phyloP scores from a whole-genome alignment of 2,113 vertebrate species.

The Bubo scandiacus region DNA sequence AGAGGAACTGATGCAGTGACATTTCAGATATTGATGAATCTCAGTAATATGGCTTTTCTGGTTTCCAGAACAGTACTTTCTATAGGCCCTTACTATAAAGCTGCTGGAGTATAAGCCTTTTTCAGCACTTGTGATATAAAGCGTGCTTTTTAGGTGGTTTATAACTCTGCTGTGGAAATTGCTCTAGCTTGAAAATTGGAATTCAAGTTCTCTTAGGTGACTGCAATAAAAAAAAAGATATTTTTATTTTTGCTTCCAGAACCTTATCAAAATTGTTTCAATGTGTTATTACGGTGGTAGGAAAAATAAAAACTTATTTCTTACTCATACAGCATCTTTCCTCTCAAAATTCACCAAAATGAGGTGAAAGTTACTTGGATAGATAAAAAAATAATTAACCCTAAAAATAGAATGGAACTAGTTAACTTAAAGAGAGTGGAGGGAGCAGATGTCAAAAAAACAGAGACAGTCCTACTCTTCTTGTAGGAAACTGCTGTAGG shows the following conservation, averaged over 20 bases:
- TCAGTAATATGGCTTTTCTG: neutral
- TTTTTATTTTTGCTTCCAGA: neutral
- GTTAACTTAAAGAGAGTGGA: neutral
- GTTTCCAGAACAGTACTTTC: neutral
- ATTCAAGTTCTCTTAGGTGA: neutral
- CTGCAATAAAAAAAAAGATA: neutral
- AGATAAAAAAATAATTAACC: neutral
- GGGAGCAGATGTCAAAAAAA: neutral
- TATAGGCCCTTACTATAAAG: neutral
- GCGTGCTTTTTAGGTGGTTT: neutral
- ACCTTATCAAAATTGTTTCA: neutral
- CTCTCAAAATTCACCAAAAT: neutral
- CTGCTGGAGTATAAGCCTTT: neutral
- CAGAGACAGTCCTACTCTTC: neutral
- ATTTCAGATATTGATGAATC: neutral
- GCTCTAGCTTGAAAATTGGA: neutral
- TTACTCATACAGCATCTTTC: neutral
- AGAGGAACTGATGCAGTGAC: neutral
- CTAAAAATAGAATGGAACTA: neutral
- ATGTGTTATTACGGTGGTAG: neutral
- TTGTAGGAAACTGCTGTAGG: neutral
- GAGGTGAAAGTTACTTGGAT: neutral
- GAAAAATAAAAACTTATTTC: neutral
- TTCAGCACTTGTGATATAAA: neutral
- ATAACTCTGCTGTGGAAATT: neutral